Conservation (phyloP, 2,888 invertebrate genomes). For the Latrodectus elegans region DNA sequence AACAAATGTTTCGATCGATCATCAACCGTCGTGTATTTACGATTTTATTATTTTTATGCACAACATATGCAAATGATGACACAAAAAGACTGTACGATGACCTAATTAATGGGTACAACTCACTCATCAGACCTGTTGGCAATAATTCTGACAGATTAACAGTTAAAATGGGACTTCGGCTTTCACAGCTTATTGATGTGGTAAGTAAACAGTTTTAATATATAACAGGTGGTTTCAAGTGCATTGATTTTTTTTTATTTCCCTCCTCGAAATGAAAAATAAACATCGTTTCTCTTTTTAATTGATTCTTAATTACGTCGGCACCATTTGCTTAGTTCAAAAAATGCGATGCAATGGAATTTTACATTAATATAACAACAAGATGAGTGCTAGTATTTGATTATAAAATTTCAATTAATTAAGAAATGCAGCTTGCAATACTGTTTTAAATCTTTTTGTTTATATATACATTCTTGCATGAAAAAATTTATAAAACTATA, state of each 20-base stretch:
- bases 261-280: no score
- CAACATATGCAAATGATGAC: constrained; percentile 81
- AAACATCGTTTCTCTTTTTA: no score
- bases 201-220: constrained; percentile 80
- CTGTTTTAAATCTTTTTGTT: no score
- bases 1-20: constrained; percentile 3
- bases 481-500: no score
- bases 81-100: constrained; percentile 97
- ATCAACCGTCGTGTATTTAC: constrained; percentile 16
- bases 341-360: no score
- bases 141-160: constrained; percentile 95
- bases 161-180: constrained; percentile 92
- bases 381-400: no score
- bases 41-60: constrained; percentile 17
- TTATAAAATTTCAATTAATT: no score
- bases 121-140: constrained; percentile 93
- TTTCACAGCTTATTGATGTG: constrained; percentile 96
- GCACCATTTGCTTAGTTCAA: no score
- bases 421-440: no score
- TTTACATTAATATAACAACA: no score
- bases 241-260: neutral
- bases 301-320: no score
- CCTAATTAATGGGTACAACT: constrained; percentile 95
- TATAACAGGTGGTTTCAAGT: neutral
- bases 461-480: no score